A percentile compares a stretch with the other conserved stretches of the same genome.
phyloP scores from a whole-genome alignment of 2,888 invertebrate genomes.

The Fissipunctia ypsillon region DNA sequence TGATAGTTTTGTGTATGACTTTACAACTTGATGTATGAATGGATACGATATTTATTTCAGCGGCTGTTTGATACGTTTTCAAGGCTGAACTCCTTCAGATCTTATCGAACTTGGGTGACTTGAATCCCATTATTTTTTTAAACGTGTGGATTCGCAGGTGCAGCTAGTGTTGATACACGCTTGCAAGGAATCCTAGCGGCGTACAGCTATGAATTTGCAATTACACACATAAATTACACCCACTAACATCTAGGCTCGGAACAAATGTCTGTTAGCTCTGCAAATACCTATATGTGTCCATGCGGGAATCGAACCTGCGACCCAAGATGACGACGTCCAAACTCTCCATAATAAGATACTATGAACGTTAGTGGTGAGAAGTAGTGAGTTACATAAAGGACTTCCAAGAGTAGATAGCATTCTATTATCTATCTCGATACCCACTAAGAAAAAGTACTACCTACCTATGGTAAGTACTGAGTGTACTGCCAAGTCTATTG shows the following conservation, averaged over 20 bases:
- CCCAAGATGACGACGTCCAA: too few species aligned
- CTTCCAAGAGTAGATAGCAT: neutral
- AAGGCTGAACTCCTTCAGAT: neutral
- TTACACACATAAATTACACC: conserved; percentile 28
- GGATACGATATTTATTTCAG: neutral
- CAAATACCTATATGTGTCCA: neutral
- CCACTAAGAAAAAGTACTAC: neutral
- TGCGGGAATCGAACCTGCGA: neutral
- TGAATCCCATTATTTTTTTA: neutral
- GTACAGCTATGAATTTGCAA: conserved; percentile 17
- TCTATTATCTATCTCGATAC: neutral
- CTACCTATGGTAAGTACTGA: neutral
- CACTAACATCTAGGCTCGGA: neutral
- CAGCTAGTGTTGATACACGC: neutral
- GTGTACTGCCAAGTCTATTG: neutral
- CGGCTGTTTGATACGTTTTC: neutral
- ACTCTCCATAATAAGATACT: neutral
- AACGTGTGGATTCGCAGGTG: neutral
- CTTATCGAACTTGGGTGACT: neutral
- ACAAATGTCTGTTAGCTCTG: conserved; percentile 8
- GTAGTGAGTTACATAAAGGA: neutral
- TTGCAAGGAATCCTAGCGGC: conserved; percentile 3
- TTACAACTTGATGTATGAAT: neutral
- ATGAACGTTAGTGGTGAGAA: neutral
- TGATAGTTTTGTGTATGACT: neutral